Evolutionary conservation across 2,888 invertebrate species (phyloP).

Genomic region (Mechanitis messenoides): DNA sequence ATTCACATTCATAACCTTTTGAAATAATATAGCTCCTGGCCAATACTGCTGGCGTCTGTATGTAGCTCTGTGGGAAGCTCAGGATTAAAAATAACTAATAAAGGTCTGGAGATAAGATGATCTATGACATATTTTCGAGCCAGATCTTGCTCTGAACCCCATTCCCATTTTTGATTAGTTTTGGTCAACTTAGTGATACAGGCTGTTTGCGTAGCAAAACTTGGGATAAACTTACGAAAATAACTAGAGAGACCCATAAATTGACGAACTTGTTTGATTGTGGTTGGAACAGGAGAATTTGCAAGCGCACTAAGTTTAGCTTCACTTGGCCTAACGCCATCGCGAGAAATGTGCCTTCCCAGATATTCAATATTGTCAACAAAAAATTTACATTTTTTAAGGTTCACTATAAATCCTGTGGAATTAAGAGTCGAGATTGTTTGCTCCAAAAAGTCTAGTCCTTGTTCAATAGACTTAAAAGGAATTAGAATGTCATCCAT

Average conservation of each 20-base stretch:
- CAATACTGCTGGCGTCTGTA: conserved; percentile 30
- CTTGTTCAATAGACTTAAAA: conserved; percentile 22
- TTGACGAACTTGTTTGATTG: conserved; percentile 29
- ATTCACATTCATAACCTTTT: no score
- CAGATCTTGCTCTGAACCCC: conserved; percentile 33
- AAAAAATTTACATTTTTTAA: conserved; percentile 28
- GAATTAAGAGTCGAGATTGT: conserved; percentile 14
- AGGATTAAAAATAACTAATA: conserved; percentile 27
- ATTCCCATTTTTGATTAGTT: conserved; percentile 33
- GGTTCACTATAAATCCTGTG: conserved; percentile 23
- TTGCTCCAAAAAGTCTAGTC: conserved; percentile 21
- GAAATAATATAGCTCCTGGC: no score
- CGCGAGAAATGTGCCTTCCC: conserved; percentile 22
- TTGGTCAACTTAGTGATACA: conserved; percentile 34
- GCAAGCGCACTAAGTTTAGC: conserved; percentile 26
- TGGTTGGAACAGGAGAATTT: conserved; percentile 24
- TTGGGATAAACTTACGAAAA: conserved; percentile 32
- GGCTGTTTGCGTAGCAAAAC: conserved; percentile 31
- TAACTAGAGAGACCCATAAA: conserved; percentile 30
- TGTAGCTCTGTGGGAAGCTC: conserved; percentile 31
- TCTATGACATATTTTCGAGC: conserved; percentile 32
- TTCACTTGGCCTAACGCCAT: conserved; percentile 25
- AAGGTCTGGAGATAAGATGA: conserved; percentile 23
- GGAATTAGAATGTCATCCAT: conserved; percentile 28
- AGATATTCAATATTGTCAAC: conserved; percentile 26